Base-by-base conservation (phyloP, 2,888 invertebrate genomes). In the Blastobasis adustella region DNA sequence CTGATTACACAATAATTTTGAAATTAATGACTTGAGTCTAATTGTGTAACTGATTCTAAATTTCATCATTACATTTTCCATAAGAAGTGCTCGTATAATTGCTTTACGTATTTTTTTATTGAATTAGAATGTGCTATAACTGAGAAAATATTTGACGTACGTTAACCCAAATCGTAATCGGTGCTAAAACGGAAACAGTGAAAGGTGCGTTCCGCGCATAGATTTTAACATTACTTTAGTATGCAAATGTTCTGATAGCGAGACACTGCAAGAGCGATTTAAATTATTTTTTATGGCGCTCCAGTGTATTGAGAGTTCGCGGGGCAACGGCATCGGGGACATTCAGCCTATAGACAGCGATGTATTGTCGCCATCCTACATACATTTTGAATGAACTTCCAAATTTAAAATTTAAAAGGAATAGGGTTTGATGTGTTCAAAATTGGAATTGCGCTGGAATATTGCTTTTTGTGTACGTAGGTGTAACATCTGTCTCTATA, bases 251-350 rank as follows among this genome's bases (percentile, higher is more conserved):
- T 73, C 76, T 79, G 85, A 85, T 84, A 85, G 75, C 84, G 79
- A 79, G 81, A 78, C 81, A 84, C 77, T 81, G 81, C 82, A 83
- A 82, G 85, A 86, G 86, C 89, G 84, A 89, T 89, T 89, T 88
- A 86, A 89, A 89, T 89, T 89, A 89, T 89, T 89, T 89, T 89
- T 89, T 89, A 89, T 88, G 83, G 79, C 80, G 81, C 89, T 83
- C 85, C 65, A 69, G 89, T 75, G 89, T 86, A 89, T 89, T 87
- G 88, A 82, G 83, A 77, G 76, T 76, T 75, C 71, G 76, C 79
- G 72, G 78, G 81, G 74, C 69, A 65, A 63, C 71, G 69, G 23
- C 71, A 66, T 64, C 62, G 58, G 69, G 69, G 70, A 71, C 68
- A 61, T 66, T 65, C 69, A 71, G 70, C 70, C 77, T 79, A 76